These are phyloP conservation scores for Xenopus tropicalis DNA, from an alignment of 2,113 vertebrate species.

Conservation along the genomic window DNA sequence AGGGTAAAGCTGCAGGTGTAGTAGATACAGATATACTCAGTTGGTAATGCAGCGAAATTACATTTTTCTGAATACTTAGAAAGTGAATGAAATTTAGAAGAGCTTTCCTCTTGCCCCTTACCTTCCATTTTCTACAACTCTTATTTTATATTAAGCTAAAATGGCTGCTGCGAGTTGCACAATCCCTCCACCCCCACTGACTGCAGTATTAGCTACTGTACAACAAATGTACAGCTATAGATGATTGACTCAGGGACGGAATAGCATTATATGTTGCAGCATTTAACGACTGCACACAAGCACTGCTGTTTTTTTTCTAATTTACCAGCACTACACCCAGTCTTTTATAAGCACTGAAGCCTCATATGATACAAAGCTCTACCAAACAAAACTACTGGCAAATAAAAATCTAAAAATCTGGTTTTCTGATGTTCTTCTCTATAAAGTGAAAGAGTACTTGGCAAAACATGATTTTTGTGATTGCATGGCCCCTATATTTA, in stretches of 20 bases:
- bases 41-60: neutral
- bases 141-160: constrained; percentile 16
- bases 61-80: neutral
- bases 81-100: neutral
- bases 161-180: constrained; percentile 14
- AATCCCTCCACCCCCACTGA: neutral
- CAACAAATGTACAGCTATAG: neutral
- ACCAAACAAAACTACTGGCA: too few relatives aligned
- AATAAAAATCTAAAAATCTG: too few relatives aligned
- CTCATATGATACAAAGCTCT: too few relatives aligned
- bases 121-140: constrained; percentile 24
- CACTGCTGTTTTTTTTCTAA: too few relatives aligned
- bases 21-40: neutral
- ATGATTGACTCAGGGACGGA: neutral
- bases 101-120: constrained; percentile 1
- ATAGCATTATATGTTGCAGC: neutral
- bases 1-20: neutral
- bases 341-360: too few relatives aligned
- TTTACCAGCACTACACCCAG: too few relatives aligned
- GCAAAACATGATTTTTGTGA: too few relatives aligned
- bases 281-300: neutral
- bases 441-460: too few relatives aligned
- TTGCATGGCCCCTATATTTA: too few relatives aligned
- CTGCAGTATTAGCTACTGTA: neutral
- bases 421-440: too few relatives aligned